Evolutionary conservation across 2,888 invertebrate species (phyloP).

Genomic region (Ormyrus labotus): DNA sequence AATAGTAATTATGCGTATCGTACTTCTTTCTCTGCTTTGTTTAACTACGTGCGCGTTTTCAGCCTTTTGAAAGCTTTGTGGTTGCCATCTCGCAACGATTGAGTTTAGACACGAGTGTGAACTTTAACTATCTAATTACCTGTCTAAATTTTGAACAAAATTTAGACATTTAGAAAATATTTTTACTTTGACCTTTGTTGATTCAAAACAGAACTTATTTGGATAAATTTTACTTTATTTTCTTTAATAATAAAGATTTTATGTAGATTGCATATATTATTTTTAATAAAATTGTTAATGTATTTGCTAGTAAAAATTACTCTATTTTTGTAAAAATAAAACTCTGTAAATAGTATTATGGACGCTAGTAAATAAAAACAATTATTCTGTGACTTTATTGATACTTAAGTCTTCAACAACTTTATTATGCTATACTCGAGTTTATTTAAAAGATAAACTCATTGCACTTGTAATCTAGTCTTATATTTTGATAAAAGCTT

Average conservation of each 20-base stretch:
- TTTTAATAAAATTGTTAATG: constrained; percentile 11
- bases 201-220: constrained; percentile 27
- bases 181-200: neutral
- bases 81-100: constrained; percentile 18
- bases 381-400: constrained; percentile 13
- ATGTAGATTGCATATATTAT: neutral
- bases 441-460: neutral
- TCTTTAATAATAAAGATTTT: constrained; percentile 11
- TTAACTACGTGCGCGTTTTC: constrained; percentile 21
- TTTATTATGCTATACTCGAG: constrained; percentile 36
- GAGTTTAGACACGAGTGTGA: constrained; percentile 32
- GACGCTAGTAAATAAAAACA: constrained; percentile 39
- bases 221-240: constrained; percentile 11
- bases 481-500: neutral
- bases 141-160: constrained; percentile 22
- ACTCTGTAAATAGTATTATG: constrained; percentile 32
- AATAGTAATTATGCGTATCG: constrained; percentile 43
- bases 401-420: constrained; percentile 15
- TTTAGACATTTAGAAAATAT: constrained; percentile 16
- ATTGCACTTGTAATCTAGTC: too few species aligned
- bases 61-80: constrained; percentile 12
- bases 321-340: constrained; percentile 36
- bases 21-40: constrained; percentile 29
- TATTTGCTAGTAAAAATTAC: constrained; percentile 23
- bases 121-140: constrained; percentile 40